phyloP scores from a whole-genome alignment of 2,797 vertebrate species.

The Glossophaga mutica region DNA sequence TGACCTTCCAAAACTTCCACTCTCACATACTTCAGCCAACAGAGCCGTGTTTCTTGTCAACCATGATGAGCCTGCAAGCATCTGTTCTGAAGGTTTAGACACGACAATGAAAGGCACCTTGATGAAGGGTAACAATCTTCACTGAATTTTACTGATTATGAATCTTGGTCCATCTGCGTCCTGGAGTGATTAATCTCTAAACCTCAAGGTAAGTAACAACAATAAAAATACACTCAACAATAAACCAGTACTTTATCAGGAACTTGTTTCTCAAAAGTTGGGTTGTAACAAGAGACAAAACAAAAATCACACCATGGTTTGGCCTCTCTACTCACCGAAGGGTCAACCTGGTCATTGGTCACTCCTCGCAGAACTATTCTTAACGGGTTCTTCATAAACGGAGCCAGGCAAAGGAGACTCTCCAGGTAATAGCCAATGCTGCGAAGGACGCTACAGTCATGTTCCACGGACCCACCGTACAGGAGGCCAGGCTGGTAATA shows the following conservation, averaged over 20 bases:
- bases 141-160: not conserved
- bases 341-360: conserved; percentile 93
- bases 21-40: not conserved
- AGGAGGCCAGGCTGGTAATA: conserved; percentile 96
- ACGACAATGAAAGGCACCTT: not conserved
- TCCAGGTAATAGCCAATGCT: conserved; percentile 96
- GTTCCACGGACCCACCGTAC: conserved; percentile 90
- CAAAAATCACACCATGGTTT: not conserved
- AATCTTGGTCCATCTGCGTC: not conserved
- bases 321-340: conserved; percentile 88
- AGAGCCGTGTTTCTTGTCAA: not conserved
- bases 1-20: not conserved
- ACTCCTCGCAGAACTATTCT: conserved; percentile 91
- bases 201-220: conserved; percentile 11
- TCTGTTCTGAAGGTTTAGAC: not conserved
- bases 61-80: not conserved
- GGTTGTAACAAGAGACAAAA: not conserved
- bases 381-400: conserved; percentile 94
- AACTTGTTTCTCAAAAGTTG: not conserved
- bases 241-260: not conserved
- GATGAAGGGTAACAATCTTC: not conserved
- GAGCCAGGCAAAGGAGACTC: conserved; percentile 92
- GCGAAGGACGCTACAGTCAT: conserved; percentile 91
- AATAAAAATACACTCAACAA: not conserved
- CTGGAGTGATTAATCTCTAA: conserved; percentile 23